Evolutionary conservation across 1,140 invertebrate species (phyloP).

Genomic region (Trichonephila inaurata): DNA sequence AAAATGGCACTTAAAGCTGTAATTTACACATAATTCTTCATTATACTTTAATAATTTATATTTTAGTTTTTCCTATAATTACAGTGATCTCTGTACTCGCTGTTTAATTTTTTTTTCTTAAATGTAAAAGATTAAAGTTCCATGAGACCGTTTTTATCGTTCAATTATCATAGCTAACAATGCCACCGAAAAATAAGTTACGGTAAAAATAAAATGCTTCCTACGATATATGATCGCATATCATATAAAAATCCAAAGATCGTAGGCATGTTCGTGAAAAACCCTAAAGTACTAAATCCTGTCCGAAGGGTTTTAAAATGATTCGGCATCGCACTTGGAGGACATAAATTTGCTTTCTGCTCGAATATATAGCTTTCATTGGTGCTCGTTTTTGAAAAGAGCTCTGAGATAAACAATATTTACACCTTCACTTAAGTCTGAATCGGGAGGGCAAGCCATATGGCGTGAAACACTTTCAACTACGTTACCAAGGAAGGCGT

Average conservation of each 20-base stretch:
- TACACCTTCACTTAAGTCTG: slow-evolving; percentile 70
- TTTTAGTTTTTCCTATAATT: no score
- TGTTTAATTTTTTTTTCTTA: no score
- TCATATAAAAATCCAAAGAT: no score
- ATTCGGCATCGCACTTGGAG: slow-evolving; percentile 26
- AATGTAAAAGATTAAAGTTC: no score
- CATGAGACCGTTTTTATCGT: no score
- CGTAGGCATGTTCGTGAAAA: neutral
- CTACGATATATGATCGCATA: neutral
- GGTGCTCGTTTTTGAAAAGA: slow-evolving; percentile 53
- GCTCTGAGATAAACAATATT: slow-evolving; percentile 72
- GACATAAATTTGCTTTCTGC: slow-evolving; percentile 71
- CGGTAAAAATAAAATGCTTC: neutral
- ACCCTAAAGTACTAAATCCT: slow-evolving; percentile 52
- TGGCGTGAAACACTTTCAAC: slow-evolving; percentile 68
- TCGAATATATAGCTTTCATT: slow-evolving; percentile 67
- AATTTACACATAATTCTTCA: no score
- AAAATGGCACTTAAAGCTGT: no score
- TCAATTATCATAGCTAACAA: neutral
- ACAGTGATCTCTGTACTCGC: no score
- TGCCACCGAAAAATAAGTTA: neutral
- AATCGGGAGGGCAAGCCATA: slow-evolving; percentile 45
- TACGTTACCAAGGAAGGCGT: slow-evolving; percentile 39
- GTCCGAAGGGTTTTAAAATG: slow-evolving; percentile 36
- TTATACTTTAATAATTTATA: no score